Conservation (phyloP, 2,888 invertebrate species). For the Cataglyphis livida region DNA sequence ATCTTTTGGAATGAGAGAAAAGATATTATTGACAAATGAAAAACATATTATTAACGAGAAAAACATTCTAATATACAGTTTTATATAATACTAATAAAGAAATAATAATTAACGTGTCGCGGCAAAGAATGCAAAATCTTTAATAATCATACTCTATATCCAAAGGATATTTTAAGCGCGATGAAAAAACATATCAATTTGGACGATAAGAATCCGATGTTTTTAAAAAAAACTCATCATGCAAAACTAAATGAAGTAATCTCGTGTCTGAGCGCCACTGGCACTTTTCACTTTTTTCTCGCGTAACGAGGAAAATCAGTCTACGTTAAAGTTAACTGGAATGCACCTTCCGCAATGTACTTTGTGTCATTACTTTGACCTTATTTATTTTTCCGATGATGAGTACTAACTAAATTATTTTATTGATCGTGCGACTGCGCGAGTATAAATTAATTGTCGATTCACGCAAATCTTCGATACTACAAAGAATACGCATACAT, state of each 20-base stretch:
- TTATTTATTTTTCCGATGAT: constrained; percentile 9
- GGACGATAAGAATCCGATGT: not conserved
- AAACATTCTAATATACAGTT: not conserved
- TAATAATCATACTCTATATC: not conserved
- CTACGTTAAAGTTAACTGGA: constrained; percentile 34
- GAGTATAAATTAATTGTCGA: constrained; percentile 1
- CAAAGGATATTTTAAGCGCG: not conserved
- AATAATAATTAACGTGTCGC: not conserved
- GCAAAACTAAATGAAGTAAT: constrained; percentile 43
- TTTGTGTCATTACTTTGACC: not conserved
- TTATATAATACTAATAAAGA: not conserved
- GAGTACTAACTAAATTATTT: not conserved
- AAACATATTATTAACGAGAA: not conserved
- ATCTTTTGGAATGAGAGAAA: not conserved
- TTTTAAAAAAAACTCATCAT: constrained; percentile 14
- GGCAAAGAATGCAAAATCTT: not conserved
- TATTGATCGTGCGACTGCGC: not conserved
- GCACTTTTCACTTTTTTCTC: not conserved
- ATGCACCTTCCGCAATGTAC: constrained; percentile 1
- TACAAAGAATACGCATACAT: not conserved
- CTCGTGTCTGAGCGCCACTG: not conserved
- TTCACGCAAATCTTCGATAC: not conserved
- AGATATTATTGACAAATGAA: not conserved
- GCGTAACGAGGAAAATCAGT: constrained; percentile 24
- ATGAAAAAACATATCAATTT: not conserved